Evolutionary conservation across 1,140 invertebrate genomes (phyloP).

Genomic region (Tetragnatha versicolor): DNA sequence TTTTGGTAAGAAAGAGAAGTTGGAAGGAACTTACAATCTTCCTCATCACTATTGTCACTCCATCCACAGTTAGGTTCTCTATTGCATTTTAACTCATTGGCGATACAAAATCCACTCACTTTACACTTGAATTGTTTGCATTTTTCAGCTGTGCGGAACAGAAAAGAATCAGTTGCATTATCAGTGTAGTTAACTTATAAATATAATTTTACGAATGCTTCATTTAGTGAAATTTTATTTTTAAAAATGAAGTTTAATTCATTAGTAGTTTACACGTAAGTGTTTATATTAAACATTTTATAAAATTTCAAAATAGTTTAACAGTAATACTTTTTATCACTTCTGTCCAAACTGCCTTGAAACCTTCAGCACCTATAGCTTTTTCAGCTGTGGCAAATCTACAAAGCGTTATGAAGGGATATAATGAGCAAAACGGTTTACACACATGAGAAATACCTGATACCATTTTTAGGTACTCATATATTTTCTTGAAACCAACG

Average conservation of each 20-base stretch:
- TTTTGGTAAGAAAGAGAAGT: background rate
- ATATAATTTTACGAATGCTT: too few relatives aligned
- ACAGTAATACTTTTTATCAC: slow-evolving; percentile 61
- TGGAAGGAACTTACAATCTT: slow-evolving; percentile 72
- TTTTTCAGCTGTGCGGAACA: slow-evolving; percentile 56
- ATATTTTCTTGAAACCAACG: slow-evolving; percentile 22
- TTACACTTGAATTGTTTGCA: slow-evolving; percentile 73
- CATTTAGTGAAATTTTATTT: too few relatives aligned
- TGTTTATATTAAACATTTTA: too few relatives aligned
- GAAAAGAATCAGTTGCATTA: background rate
- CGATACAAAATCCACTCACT: slow-evolving; percentile 79
- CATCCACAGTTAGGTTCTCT: slow-evolving; percentile 80
- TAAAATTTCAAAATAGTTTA: too few relatives aligned
- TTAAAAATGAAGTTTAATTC: too few relatives aligned
- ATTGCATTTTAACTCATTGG: slow-evolving; percentile 78
- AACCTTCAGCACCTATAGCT: slow-evolving; percentile 81
- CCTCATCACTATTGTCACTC: slow-evolving; percentile 80
- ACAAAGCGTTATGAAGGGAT: slow-evolving; percentile 63
- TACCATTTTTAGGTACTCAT: background rate
- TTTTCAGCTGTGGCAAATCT: slow-evolving; percentile 85
- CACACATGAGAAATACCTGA: background rate
- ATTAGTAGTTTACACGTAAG: too few relatives aligned
- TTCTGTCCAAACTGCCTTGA: slow-evolving; percentile 89
- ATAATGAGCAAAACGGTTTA: background rate
- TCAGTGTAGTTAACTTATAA: too few relatives aligned